Percentiles rank a stretch among this genome's conserved stretches.
Evolutionary conservation across 2,888 invertebrate genomes (phyloP).

Genomic region (Tenodera sinensis): DNA sequence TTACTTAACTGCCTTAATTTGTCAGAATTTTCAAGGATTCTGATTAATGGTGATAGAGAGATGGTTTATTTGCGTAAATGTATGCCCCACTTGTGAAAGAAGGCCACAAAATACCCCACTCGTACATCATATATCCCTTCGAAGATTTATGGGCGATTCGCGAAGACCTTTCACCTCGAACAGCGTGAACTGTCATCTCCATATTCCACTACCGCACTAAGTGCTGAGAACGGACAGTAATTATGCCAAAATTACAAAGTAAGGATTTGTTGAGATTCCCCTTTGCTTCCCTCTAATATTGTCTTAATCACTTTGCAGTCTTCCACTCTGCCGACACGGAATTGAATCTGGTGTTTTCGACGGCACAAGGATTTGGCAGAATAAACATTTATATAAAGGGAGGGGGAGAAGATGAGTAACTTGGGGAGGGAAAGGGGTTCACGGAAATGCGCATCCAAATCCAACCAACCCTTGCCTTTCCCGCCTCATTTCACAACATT

Average conservation of each 20-base stretch:
- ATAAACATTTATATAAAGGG: neutral
- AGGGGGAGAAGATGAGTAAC: neutral
- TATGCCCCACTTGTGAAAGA: too few relatives aligned
- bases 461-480: neutral
- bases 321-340: neutral
- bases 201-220: neutral
- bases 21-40: too few relatives aligned
- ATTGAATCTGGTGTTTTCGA: neutral
- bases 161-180: too few relatives aligned
- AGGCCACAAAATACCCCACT: too few relatives aligned
- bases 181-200: neutral
- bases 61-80: too few relatives aligned
- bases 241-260: neutral
- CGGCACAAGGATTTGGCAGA: neutral
- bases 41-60: too few relatives aligned
- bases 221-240: neutral
- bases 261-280: neutral
- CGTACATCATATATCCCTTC: too few relatives aligned
- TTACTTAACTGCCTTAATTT: too few relatives aligned
- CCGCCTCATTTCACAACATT: conserved; percentile 18
- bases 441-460: neutral
- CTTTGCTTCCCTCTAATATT: neutral
- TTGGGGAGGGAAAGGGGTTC: neutral
- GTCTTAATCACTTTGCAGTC: neutral
- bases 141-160: too few relatives aligned